A percentile compares a stretch with the other conserved stretches of the same genome.
Conservation (phyloP, 2,797 vertebrate genomes). For the Pangasius krempfi region DNA sequence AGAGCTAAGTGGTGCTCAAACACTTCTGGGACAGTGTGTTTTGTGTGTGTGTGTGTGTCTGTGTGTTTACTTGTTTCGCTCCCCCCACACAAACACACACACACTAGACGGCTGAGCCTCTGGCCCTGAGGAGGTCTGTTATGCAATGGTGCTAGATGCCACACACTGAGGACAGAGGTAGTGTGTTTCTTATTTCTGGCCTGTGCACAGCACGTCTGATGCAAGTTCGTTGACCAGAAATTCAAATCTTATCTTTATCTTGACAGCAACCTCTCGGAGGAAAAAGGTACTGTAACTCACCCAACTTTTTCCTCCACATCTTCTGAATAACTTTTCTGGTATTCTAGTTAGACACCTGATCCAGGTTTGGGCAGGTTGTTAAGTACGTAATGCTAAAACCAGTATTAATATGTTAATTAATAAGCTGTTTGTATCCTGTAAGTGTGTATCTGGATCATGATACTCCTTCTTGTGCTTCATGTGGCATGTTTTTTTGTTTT, state of each 20-base stretch:
- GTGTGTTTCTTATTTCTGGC: conserved; percentile 8
- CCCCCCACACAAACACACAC: neutral
- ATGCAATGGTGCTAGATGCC: conserved; percentile 4
- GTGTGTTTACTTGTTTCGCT: neutral
- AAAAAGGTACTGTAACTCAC: neutral
- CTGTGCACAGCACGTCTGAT: neutral
- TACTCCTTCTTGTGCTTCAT: neutral
- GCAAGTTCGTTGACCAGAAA: conserved; percentile 1
- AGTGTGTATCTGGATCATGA: neutral
- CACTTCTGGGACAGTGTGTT: conserved; percentile 4
- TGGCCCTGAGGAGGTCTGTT: neutral
- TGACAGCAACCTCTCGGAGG: neutral
- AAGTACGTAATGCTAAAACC: neutral
- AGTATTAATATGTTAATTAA: neutral
- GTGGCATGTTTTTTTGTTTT: neutral
- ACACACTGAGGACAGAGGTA: neutral
- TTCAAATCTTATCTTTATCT: neutral
- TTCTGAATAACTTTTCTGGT: neutral
- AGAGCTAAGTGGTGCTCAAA: conserved; percentile 5
- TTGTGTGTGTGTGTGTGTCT: neutral
- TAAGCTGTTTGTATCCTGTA: neutral
- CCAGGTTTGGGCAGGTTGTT: neutral
- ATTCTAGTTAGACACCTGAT: neutral
- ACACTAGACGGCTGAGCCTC: neutral
- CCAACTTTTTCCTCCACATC: neutral